Evolutionary conservation across 2,888 invertebrate genomes (phyloP), one percentile per base, ranked within the genome.

Genomic region (Conomelus anceps): DNA sequence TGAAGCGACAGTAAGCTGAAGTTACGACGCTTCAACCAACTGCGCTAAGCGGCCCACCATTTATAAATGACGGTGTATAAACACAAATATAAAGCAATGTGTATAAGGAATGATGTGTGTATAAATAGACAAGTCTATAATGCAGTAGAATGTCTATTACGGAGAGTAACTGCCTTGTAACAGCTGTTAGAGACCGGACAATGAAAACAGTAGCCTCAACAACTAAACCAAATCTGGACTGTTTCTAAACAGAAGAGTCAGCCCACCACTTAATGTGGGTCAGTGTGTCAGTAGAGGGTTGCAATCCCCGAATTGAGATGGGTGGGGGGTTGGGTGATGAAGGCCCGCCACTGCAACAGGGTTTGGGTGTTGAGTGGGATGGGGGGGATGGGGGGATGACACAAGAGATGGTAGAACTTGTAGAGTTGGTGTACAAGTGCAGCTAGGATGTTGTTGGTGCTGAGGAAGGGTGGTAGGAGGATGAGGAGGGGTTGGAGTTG

Each of bases 331-430:
- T n/a, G 63, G n/a, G 63, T n/a, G 34, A 17, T 34, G 34, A 17
- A 34, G 34, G 34, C 13, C 13, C 34, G 34, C 11, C 34, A 34
- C 34, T 34, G 88, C 29, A 20, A 84, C 84, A 7, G 7, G n/a
- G 1, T 24, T 29, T 29, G 86, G 88, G 22, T 22, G 22, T 91
- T 92, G 89, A 84, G 89, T 88, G 63, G 88, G 3, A n/a, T 11
- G 63, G 88, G 86, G 0, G 22, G 22, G 13, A n/a, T 3, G 84
- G 85, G 89, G 22, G 34, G 88, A 84, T 87, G 89, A 63, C 63
- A 63, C 63, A 63, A 63, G 63, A 63, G 63, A 23, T 23, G 90
- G 90, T 90, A 85, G 90, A 63, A 63, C 63, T 63, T 63, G 63
- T 63, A 13, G 63, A 63, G 63, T 63, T n/a, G 63, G n/a, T n/a